Base-by-base conservation (phyloP, 2,797 vertebrate species). In the Centropyge bicolor region DNA sequence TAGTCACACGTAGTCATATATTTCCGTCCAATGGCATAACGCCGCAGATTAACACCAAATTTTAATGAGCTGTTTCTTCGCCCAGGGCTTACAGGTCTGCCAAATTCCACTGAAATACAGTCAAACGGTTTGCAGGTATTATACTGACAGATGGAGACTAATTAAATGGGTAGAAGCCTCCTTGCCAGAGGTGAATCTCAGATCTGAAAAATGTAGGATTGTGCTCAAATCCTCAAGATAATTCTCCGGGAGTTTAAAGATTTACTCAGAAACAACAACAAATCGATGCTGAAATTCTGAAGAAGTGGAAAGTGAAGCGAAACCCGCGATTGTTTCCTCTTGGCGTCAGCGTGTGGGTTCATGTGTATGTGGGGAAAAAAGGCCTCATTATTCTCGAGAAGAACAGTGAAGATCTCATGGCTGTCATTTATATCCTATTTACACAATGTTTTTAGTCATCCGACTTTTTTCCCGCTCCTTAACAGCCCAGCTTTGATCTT, bases 111-210 rank as follows among this genome's bases (percentile, higher is more conserved):
- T 63, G 73, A 74, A 83, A 57, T 54, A 38, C 49, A 65, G 12
- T 63, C 35, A 70, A 62, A 56, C 22, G 74, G 70, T 74, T 64
- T 57, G 3, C 24, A 71, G 27, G 70, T 74, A 41, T 51, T 48
- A 22, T 16, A 51, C 40, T 64, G 76, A 78, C 74, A 80, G 66
- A 75, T 62, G 56, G 79, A 70, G 66, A 65, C 65, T 81, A 81
- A 80, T 63, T 84, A 74, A 83, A 80, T 27, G 35, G 36, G 27
- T 55, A 45, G 51, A 72, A 66, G 71, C 38, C 24, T 66, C 31
- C 16, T 82, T 65, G 51, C 54, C 54, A 36, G 65, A 57, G 70
- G 70, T 70, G 64, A 51, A 69, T 40, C 22, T 48, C 43, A 49
- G 55, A 75, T 75, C 56, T 66, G 55, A 60, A 64, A 64, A 77